These are phyloP conservation scores for Galleria mellonella DNA, from an alignment of 1,140 invertebrate species.

Conservation along the genomic window DNA sequence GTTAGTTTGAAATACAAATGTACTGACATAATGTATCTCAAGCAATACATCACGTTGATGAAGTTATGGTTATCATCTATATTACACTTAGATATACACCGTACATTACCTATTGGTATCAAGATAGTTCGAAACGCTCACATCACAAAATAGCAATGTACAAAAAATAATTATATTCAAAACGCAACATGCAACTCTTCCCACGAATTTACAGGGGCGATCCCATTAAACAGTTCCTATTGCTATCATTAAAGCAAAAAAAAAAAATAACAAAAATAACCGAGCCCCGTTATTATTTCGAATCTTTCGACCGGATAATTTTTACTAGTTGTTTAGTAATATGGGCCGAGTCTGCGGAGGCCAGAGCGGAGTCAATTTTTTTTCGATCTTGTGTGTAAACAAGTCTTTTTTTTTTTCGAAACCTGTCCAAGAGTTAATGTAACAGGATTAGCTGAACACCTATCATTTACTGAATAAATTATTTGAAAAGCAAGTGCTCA, in stretches of 20 bases:
- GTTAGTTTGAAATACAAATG: too few species aligned
- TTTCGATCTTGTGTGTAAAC: slow-evolving; percentile 9
- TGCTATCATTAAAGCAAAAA: slow-evolving; percentile 58
- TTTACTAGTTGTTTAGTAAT: slow-evolving; percentile 29
- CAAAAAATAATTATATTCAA: too few species aligned
- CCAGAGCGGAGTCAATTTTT: slow-evolving; percentile 3
- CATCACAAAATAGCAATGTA: too few species aligned
- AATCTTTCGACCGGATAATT: slow-evolving; percentile 45
- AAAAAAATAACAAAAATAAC: too few species aligned
- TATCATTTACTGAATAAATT: slow-evolving; percentile 8
- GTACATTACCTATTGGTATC: too few species aligned
- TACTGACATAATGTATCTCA: too few species aligned
- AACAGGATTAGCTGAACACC: background rate
- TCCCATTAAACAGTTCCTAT: slow-evolving; percentile 40
- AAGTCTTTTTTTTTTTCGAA: slow-evolving; percentile 3
- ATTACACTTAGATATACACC: too few species aligned
- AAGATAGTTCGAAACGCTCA: too few species aligned
- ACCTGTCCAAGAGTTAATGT: background rate
- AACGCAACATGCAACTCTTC: slow-evolving; percentile 20
- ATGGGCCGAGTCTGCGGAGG: slow-evolving; percentile 1
- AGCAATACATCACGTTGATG: too few species aligned
- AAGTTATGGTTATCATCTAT: too few species aligned
- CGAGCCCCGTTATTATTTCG: slow-evolving; percentile 41
- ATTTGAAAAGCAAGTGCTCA: background rate
- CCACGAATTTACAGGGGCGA: slow-evolving; percentile 36